Evolutionary conservation across 2,797 vertebrate species (phyloP), one percentile per base, ranked within the genome.

Genomic region (Pipistrellus nathusii): DNA sequence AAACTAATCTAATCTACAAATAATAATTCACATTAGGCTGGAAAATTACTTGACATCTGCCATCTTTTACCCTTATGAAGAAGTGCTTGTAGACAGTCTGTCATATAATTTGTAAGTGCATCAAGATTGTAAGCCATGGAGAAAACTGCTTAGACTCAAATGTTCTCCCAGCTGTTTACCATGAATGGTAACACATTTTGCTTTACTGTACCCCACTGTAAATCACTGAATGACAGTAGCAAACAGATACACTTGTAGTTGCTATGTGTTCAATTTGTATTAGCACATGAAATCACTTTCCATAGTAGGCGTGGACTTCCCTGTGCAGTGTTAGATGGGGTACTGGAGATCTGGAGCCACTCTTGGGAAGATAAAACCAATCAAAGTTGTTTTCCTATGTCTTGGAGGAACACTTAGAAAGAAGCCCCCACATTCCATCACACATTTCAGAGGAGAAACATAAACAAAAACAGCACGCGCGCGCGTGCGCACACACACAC

Each of bases 71-170:
- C 27, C 59, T 48, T 66, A 81, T 32, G 10, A 81, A 57, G 20
- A 86, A 93, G 27, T 76, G 14, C 82, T 82, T 87, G 66, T 73
- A 51, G 62, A 76, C 3, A 46, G 30, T 89, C 30, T 91, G 30
- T 57, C 81, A 46, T 11, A 88, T 46, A 64, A 94, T 73, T 95
- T 90, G 75, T 87, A 91, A 82, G 85, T 68, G 17, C 6, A 90
- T 30, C 51, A 93, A 83, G 23, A 90, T 80, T 72, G 2, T 68
- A 88, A 91, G 38, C 66, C 85, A 95, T 7, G 66, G 85, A 64
- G 53, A 93, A 88, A 95, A 51, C 32, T 80, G 18, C 66, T 91
- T 53, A 85, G 41, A 85, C 94, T 96, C 46, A 90, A 88, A 69
- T 68, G 18, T 76, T 88, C 77, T 75, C 88, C 73, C 55, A 94